phyloP scores from a whole-genome alignment of 2,888 invertebrate genomes.

The Apodemia duryi region DNA sequence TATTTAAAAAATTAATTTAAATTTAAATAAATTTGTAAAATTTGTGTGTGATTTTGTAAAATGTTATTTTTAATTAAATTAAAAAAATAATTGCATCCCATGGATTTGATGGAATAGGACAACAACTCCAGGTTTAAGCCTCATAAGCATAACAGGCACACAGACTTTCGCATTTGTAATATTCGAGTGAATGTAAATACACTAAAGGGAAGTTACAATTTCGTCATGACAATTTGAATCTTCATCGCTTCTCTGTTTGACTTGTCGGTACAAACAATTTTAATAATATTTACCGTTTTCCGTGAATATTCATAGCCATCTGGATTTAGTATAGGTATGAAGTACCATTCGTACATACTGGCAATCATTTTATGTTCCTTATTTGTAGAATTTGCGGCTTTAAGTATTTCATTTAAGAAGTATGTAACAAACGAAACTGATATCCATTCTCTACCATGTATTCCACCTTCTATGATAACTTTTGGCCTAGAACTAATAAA shows the following conservation, averaged over 20 bases:
- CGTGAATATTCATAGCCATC: conserved; percentile 81
- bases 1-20: too few relatives aligned
- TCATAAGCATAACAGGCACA: too few relatives aligned
- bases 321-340: conserved; percentile 84
- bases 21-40: too few relatives aligned
- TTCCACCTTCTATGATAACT: conserved; percentile 78
- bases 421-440: conserved; percentile 80
- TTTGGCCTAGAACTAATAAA: conserved; percentile 48
- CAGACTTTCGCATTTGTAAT: too few relatives aligned
- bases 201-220: too few relatives aligned
- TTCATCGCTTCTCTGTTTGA: not conserved
- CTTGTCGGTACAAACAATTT: not conserved
- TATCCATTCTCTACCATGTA: conserved; percentile 87
- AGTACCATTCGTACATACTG: conserved; percentile 80
- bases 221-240: too few relatives aligned
- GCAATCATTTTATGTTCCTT: conserved; percentile 55
- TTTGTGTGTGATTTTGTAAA: too few relatives aligned
- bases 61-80: too few relatives aligned
- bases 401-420: conserved; percentile 71
- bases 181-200: too few relatives aligned
- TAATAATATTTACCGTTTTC: not conserved
- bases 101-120: too few relatives aligned
- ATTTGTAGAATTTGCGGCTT: conserved; percentile 49
- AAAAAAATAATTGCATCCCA: too few relatives aligned
- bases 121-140: too few relatives aligned